Base-by-base conservation (phyloP, 2,888 invertebrate genomes). In the Therioaphis trifolii region DNA sequence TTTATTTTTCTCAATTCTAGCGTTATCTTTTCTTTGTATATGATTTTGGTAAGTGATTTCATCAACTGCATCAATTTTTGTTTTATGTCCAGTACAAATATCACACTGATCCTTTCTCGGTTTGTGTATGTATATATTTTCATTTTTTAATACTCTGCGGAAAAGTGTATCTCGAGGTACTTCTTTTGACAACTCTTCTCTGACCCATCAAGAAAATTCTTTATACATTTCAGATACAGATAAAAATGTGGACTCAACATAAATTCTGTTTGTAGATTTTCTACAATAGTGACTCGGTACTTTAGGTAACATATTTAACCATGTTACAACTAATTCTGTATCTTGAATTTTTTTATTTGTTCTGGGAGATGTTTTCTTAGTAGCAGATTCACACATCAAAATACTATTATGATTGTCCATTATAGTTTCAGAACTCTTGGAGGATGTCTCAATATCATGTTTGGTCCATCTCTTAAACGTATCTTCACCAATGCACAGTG, bases 1-100 rank as follows among this genome's bases (percentile, higher is more conserved):
- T 66, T 18, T 40, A 55, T 74, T 77, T 66, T 85, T 85, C 40
- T 78, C 80, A n/a, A 35, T 43, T 69, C 84, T 58, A 7, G 76
- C 71, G 15, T 68, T 43, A 68, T 74, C 55, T 5, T 63, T 63
- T 63, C 29, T 63, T 63, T 63, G 29, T 63, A 29, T 63, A 7
- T 63, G 63, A 29, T 63, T 18, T 29, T 63, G 27, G 18, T 63
- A 63, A 3, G 27, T 29, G 29, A 29, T 18, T 63, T 63, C 63
- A 29, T 1, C 7, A 15, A 63, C 29, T 29, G 27, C 29, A 29
- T 29, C 63, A 27, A 63, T 63, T 29, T 29, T 63, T 29, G 18
- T 29, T n/a, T n/a, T n/a, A n/a, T n/a, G n/a, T n/a, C 63, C 29
- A 29, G 27, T 61, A 12, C 61, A 61, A 27, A 61, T 4, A 14